Percentiles rank a stretch among this genome's conserved stretches.
Conservation (phyloP, 2,797 vertebrate genomes). For the Amniataba percoides region DNA sequence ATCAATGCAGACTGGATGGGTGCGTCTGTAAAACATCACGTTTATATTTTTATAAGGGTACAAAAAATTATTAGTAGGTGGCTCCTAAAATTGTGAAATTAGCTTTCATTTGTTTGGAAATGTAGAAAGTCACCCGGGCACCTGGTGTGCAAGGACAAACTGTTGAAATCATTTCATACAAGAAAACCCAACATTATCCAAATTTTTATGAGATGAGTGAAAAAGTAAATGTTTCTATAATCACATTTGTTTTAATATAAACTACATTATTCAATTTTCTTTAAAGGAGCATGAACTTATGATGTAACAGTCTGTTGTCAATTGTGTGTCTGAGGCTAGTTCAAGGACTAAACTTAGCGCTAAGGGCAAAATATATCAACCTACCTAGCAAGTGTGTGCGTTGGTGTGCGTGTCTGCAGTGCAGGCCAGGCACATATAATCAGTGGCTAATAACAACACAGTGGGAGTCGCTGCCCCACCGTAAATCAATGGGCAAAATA, state of each 20-base stretch:
- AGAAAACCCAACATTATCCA: constrained; percentile 16
- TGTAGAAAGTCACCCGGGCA: neutral
- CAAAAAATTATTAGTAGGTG: neutral
- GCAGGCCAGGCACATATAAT: constrained; percentile 93
- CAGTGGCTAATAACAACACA: constrained; percentile 96
- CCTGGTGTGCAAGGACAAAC: neutral
- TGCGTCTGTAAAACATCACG: neutral
- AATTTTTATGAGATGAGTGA: neutral
- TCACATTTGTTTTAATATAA: neutral
- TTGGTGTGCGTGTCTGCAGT: constrained; percentile 53
- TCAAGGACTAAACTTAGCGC: constrained; percentile 6
- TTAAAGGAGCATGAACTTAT: neutral
- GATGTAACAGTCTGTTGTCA: neutral
- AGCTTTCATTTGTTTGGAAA: neutral
- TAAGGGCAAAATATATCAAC: constrained; percentile 69
- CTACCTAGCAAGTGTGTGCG: constrained; percentile 37
- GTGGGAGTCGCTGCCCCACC: constrained; percentile 92
- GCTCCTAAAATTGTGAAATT: neutral
- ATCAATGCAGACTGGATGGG: neutral
- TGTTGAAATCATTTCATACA: constrained; percentile 4
- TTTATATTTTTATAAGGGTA: neutral
- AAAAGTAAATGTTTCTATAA: constrained; percentile 4
- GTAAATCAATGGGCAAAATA: constrained; percentile 99
- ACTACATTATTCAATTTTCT: neutral
- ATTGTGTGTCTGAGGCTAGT: neutral